Evolutionary conservation across 2,888 invertebrate genomes (phyloP), one percentile per base, ranked within the genome.

Genomic region (Hypena proboscidalis): DNA sequence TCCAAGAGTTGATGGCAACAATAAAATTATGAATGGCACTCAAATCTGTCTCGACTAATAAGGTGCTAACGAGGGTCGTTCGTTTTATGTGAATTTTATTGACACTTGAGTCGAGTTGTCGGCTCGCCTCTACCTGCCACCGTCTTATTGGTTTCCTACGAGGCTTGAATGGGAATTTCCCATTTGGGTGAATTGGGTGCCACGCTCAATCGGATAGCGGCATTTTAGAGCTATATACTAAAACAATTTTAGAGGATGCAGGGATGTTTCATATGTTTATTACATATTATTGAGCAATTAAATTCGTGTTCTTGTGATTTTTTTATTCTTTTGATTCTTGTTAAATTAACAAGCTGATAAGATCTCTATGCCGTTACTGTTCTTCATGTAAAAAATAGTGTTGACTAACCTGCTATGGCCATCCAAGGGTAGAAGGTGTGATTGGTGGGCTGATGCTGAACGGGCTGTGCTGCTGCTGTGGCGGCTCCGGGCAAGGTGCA

Each of bases 381-480:
- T 22, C 39, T 37, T 42, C 37, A 48, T 38, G 52, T 44, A 31
- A 45, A 45, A 20, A 27, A 31, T 41, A 20, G 37, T 32, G 26
- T 29, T 41, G 20, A 93, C 96, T 95, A 90, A 97, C 98, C 98
- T 97, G 97, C 97, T 93, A 98, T 97, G 92, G 97, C 97, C 98
- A 98, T 98, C 98, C 98, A 98, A 73, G 98, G 98, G 92, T 98
- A 98, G 93, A 98, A 98, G 81, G 97, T 97, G 94, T 97, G 97
- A 90, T 95, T 96, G 91, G 94, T 94, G 87, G 95, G 93, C 92
- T 96, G 96, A 91, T 97, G 97, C 90, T 97, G 97, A 67, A 97
- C 95, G 81, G 95, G 97, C 70, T 96, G 96, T 34, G 95, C 94
- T 67, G 96, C 94, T 77, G 95, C 94, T 61, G 95, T 94, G 58